These are phyloP conservation scores for Xanthorhoe designata DNA, from an alignment of 2,888 invertebrate genomes.

Conservation along the genomic window DNA sequence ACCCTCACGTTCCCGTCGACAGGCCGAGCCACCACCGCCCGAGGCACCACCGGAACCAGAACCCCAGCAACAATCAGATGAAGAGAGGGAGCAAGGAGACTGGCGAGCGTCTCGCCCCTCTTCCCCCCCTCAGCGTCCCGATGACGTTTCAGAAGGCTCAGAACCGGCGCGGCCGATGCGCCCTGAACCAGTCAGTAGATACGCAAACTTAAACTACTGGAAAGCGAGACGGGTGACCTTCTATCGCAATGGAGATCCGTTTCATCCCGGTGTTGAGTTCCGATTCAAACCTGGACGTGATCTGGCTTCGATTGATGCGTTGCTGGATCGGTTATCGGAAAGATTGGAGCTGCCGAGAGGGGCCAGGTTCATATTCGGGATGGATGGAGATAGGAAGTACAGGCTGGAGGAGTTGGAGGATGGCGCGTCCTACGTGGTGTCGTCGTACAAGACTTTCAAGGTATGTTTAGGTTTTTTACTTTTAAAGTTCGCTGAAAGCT, in stretches of 20 bases:
- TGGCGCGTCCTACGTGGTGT: constrained; percentile 96
- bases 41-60: constrained; percentile 69
- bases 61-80: constrained; percentile 76
- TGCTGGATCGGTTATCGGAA: constrained; percentile 94
- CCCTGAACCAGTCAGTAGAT: constrained; percentile 86
- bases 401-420: constrained; percentile 94
- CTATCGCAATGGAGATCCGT: constrained; percentile 97
- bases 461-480: constrained; percentile 72
- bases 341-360: constrained; percentile 95
- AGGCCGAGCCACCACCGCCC: constrained; percentile 76
- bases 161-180: constrained; percentile 84
- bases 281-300: constrained; percentile 95
- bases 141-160: constrained; percentile 79
- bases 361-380: constrained; percentile 95
- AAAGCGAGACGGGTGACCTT: constrained; percentile 94
- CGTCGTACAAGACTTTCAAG: constrained; percentile 96
- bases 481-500: not conserved
- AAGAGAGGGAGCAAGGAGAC: constrained; percentile 84
- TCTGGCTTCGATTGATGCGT: constrained; percentile 93
- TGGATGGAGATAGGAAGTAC: constrained; percentile 95
- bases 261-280: constrained; percentile 95
- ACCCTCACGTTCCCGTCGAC: constrained; percentile 72
- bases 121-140: constrained; percentile 74
- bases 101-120: constrained; percentile 77
- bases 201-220: constrained; percentile 94